Conservation (phyloP, 2,113 vertebrate species). For the Anolis carolinensis region DNA sequence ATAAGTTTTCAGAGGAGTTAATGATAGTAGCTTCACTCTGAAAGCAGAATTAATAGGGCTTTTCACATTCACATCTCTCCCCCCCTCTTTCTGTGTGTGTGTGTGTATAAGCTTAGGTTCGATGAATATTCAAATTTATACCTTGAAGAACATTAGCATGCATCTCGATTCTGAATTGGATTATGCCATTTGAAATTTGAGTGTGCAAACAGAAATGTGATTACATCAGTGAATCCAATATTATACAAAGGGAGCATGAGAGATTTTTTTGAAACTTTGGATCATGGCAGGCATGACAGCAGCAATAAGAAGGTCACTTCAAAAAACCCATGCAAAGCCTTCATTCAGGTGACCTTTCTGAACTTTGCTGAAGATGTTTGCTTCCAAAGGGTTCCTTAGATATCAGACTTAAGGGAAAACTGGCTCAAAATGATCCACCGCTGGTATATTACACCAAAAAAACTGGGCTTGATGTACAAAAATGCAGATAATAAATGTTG, state of each 20-base stretch:
- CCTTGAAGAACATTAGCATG: neutral
- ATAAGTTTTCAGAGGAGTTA: conserved; percentile 20
- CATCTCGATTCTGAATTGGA: neutral
- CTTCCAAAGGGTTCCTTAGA: neutral
- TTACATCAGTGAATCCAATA: conserved; percentile 1
- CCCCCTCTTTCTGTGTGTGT: neutral
- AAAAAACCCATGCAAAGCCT: neutral
- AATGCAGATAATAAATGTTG: too few relatives aligned
- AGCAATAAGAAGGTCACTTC: neutral
- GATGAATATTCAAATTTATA: conserved; percentile 6
- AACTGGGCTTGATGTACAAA: too few relatives aligned
- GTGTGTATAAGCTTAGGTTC: neutral
- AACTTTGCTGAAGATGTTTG: neutral
- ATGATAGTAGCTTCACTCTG: conserved; percentile 22
- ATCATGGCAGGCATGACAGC: neutral
- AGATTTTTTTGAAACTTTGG: neutral
- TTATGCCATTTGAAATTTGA: neutral
- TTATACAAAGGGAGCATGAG: neutral
- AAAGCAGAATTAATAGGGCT: conserved; percentile 23
- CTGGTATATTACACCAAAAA: too few relatives aligned
- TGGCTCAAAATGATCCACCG: too few relatives aligned
- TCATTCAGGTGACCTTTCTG: neutral
- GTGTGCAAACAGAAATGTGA: neutral
- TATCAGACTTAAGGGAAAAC: too few relatives aligned
- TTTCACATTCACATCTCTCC: conserved; percentile 15